Evolutionary conservation across 2,113 vertebrate species (phyloP).

Genomic region (Lethenteron reissneri): DNA sequence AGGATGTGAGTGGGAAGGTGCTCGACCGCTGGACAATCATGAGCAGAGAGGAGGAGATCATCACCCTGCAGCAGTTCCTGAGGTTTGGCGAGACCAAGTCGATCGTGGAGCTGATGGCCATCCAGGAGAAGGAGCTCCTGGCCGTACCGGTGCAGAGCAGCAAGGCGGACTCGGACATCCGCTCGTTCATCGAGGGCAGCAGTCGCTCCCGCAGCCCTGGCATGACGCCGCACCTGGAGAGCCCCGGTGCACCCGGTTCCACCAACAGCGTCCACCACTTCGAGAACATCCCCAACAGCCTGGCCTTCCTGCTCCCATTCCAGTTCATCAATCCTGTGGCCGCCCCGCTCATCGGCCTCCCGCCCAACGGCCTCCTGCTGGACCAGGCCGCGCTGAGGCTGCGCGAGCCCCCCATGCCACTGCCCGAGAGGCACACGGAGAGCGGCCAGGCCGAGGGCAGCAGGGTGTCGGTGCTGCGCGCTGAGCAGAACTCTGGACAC

Average conservation of each 20-base stretch:
- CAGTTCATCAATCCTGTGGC: slow-evolving; percentile 97
- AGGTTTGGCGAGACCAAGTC: slow-evolving; percentile 99
- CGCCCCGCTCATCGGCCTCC: slow-evolving; percentile 72
- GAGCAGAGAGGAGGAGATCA: slow-evolving; percentile 98
- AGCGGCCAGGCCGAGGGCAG: slow-evolving; percentile 78
- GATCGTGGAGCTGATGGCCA: slow-evolving; percentile 98
- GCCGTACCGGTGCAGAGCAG: slow-evolving; percentile 84
- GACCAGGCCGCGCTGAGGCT: slow-evolving; percentile 70
- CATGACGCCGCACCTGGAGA: slow-evolving; percentile 76
- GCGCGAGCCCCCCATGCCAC: slow-evolving; percentile 57
- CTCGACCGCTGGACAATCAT: slow-evolving; percentile 99
- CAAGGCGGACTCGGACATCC: slow-evolving; percentile 93
- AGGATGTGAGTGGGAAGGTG: slow-evolving; percentile 98
- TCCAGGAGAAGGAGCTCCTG: slow-evolving; percentile 98
- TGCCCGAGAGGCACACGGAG: slow-evolving; percentile 69
- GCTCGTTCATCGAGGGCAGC: slow-evolving; percentile 99
- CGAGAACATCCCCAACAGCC: slow-evolving; percentile 93
- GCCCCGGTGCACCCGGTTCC: slow-evolving; percentile 31
- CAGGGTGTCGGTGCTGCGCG: neutral
- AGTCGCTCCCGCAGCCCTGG: slow-evolving; percentile 88
- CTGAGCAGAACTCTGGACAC: neutral
- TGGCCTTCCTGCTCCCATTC: slow-evolving; percentile 89
- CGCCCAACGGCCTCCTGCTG: slow-evolving; percentile 68
- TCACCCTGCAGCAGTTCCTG: slow-evolving; percentile 97
- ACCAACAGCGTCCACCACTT: slow-evolving; percentile 98